Evolutionary conservation across 2,113 vertebrate species (phyloP).

Genomic region (Aegithalos caudatus): DNA sequence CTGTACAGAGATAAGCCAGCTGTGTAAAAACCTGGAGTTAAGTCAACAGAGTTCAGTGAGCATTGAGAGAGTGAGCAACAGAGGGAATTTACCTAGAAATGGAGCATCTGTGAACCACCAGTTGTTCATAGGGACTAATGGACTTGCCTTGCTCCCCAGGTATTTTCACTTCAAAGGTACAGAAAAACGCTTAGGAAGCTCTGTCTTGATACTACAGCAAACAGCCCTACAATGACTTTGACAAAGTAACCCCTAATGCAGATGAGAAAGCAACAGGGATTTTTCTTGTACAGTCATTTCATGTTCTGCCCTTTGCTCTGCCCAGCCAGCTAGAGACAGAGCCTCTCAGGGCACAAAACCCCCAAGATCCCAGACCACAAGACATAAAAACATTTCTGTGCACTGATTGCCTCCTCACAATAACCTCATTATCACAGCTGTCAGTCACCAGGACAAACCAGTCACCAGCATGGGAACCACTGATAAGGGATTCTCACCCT

Average conservation of each 20-base stretch:
- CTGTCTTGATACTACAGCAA: background rate
- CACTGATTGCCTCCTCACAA: conserved; percentile 45
- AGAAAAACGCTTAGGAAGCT: background rate
- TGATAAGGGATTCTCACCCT: conserved; percentile 8
- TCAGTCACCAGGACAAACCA: conserved; percentile 26
- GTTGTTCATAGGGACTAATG: background rate
- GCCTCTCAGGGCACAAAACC: conserved; percentile 23
- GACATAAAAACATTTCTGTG: conserved; percentile 59
- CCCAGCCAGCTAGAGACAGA: conserved; percentile 17
- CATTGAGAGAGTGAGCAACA: background rate
- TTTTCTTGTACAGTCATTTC: background rate
- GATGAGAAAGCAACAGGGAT: background rate
- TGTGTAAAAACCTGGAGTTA: background rate
- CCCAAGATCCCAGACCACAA: conserved; percentile 40
- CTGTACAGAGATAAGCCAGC: background rate
- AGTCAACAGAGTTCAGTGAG: background rate
- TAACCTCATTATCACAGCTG: conserved; percentile 51
- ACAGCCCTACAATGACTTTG: background rate
- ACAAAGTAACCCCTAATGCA: background rate
- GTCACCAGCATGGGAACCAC: background rate
- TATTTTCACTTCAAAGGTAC: background rate
- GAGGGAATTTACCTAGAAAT: background rate
- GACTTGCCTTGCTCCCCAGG: background rate
- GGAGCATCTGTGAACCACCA: background rate
- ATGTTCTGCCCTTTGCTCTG: background rate